Base-by-base conservation (phyloP, 2,888 invertebrate genomes). In the Watsonalla cultraria region DNA sequence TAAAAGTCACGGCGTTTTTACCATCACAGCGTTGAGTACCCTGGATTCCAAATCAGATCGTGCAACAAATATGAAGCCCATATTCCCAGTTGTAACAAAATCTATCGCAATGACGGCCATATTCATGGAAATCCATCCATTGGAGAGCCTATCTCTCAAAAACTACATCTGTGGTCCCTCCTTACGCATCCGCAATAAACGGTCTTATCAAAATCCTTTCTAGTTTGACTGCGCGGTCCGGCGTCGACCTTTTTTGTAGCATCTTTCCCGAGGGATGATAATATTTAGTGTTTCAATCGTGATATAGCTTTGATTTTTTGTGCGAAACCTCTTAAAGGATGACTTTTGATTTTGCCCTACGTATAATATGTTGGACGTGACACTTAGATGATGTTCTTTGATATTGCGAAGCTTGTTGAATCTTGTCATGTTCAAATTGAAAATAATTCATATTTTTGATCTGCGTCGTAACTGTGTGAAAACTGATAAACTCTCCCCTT, bases 281-380 rank as follows among this genome's bases (percentile, higher is more conserved):
- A 66, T 66, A 66, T 66, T 66, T 68, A 68, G 69, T 64, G 69
- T 64, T 62, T 58, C 69, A 68, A 66, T 68, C 62, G 59, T 50
- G 47, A 57, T 53, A 66, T 66, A 59, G 59, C 62, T 68, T 62
- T 64, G 66, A 66, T 68, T 69, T 66, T 64, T 55, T 62, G 59
- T 56, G 56, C 60, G 54, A 15, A 37, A 49, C 37, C n/a, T 37
- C 37, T 49, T 49, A 37, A 33, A 37, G 37, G 37, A 37, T 49
- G 49, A 13, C 37, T 39, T 39, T 14, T 15, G 49, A 49, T 49
- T 48, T 49, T 35, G 37, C 37, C 37, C 37, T 15, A 37, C 37
- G 49, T 48, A 48, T 35, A 11, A 42, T 11, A 42, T 42, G 8
- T 42, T 11, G 24, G 24, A 11, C 11, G 8, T 11, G 11, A 11